phyloP scores from a whole-genome alignment of 2,888 invertebrate genomes.

The Ophioninae sp. region DNA sequence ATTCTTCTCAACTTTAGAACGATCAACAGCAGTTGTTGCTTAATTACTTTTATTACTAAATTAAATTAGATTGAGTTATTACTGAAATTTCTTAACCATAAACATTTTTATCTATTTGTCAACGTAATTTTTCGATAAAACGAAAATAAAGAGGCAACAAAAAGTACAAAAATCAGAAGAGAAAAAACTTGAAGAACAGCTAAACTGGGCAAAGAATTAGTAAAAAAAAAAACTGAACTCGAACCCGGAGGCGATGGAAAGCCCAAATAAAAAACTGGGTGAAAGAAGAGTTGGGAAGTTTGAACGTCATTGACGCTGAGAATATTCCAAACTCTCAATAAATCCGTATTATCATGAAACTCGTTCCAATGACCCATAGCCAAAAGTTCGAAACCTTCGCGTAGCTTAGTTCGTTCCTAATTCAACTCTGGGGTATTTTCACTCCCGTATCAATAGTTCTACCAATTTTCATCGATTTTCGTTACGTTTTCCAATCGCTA shows the following conservation, averaged over 20 bases:
- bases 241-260: not conserved
- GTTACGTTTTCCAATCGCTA: not conserved
- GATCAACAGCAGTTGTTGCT: not conserved
- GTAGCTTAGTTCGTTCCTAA: conserved; percentile 4
- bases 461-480: not conserved
- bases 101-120: too few species aligned
- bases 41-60: too few species aligned
- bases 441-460: not conserved
- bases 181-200: not conserved
- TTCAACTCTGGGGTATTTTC: conserved; percentile 5
- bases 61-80: too few species aligned
- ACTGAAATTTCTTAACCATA: too few species aligned
- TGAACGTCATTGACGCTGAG: not conserved
- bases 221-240: not conserved
- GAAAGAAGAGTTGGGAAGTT: conserved; percentile 1
- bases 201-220: not conserved
- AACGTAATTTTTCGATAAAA: not conserved
- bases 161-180: conserved; percentile 15
- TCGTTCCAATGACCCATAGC: not conserved
- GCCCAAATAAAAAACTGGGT: not conserved
- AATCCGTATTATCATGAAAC: conserved; percentile 14
- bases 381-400: conserved; percentile 1
- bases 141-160: not conserved
- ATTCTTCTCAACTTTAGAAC: not conserved
- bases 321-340: not conserved